Evolutionary conservation across 2,888 invertebrate species (phyloP), one percentile per base, ranked within the genome.

Genomic region (Drosophila siamana): DNA sequence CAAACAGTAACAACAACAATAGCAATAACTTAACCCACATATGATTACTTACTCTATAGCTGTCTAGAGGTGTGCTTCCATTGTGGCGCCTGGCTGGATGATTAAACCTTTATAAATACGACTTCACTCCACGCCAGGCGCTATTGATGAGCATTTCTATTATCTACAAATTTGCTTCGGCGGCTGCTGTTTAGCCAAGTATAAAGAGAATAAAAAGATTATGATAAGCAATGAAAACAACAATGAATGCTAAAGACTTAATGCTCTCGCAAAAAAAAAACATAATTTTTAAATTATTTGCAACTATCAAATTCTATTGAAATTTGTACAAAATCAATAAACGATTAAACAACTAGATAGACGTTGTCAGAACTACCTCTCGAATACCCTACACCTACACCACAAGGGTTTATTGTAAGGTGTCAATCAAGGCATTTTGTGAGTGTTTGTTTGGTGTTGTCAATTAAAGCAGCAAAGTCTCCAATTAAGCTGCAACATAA

Each of bases 401-500:
- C 16, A 24, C 52, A 51, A 43, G 30, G 41, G 52, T 51, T 51
- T 33, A 41, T 22, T 86, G 85, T 88, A 61, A 74, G 81, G 85
- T 87, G 84, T 88, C 84, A 88, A 85, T 85, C 87, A 88, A 74
- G 64, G 54, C 54, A 67, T 69, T 74, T 73, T 68, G 55, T 73
- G 56, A 60, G 62, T 84, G 77, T 68, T 69, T 74, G 67, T 69
- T 69, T 86, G 69, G 67, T 86, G 69, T 67, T 69, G 76, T 78
- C 87, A 76, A 86, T 86, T 88, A 80, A 76, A 52, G 69, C 84
- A 73, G 69, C 69, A 73, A 79, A 75, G 88, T 57, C 67, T 76
- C 77, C 80, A 86, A 82, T 82, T 88, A 82, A 80, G 69, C 65
- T 44, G 51, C 52, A 52, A 51, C 74, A 63, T 59, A 66, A 65